Conservation (phyloP, 2,113 vertebrate species). For the Laticauda colubrina region DNA sequence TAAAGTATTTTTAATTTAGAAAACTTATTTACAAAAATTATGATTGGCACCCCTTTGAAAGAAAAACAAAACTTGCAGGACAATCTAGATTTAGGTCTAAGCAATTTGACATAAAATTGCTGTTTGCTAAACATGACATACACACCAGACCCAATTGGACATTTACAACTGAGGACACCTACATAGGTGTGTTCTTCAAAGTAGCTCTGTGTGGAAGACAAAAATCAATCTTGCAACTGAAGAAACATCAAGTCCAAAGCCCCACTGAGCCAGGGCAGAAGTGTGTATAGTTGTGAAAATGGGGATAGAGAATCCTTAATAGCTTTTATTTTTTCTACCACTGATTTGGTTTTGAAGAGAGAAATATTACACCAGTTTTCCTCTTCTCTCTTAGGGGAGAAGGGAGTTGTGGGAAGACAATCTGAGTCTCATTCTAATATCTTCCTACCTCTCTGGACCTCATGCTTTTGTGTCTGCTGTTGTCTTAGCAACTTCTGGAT, state of each 20-base stretch:
- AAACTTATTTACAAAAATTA: not conserved
- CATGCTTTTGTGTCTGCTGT: not conserved
- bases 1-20: not conserved
- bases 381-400: not conserved
- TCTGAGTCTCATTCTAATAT: not conserved
- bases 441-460: not conserved
- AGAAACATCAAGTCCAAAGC: not conserved
- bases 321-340: not conserved
- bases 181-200: not conserved
- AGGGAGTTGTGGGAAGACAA: not conserved
- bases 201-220: not conserved
- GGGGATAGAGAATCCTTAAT: not conserved
- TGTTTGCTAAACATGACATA: not conserved
- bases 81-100: not conserved
- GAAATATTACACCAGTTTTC: not conserved
- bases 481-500: not conserved
- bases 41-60: not conserved
- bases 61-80: not conserved
- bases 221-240: not conserved
- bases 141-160: not conserved
- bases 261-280: not conserved
- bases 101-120: not conserved
- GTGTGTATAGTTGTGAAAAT: not conserved
- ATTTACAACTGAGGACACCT: not conserved
- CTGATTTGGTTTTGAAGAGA: not conserved